Evolutionary conservation across 1,140 invertebrate genomes (phyloP).

Genomic region (Brachionus manjavacas): DNA sequence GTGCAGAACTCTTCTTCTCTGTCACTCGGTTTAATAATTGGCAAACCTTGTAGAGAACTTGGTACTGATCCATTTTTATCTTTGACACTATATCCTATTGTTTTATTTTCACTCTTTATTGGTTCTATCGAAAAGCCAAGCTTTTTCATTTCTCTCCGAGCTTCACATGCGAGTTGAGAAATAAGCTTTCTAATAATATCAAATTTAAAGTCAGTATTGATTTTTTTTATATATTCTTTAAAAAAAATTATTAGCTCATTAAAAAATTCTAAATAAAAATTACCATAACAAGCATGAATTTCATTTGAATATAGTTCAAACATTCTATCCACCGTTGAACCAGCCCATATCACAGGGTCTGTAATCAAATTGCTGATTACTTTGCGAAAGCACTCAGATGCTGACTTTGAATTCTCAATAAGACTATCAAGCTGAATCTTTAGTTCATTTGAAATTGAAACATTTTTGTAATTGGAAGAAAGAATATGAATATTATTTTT

Average conservation of each 20-base stretch:
- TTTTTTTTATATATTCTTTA: background rate
- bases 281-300: background rate
- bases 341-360: background rate
- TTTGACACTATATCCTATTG: background rate
- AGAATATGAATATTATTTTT: too few species aligned
- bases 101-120: background rate
- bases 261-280: background rate
- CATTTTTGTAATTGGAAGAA: too few species aligned
- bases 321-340: background rate
- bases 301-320: background rate
- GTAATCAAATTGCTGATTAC: background rate
- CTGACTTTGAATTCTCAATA: too few species aligned
- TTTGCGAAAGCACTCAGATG: too few species aligned
- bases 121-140: background rate
- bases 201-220: background rate
- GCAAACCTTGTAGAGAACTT: background rate
- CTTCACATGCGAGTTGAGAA: background rate
- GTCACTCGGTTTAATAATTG: background rate
- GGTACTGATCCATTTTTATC: background rate
- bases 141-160: background rate
- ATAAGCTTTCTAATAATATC: background rate
- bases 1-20: background rate
- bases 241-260: too few species aligned
- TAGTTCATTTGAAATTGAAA: too few species aligned
- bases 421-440: too few species aligned